phyloP scores from a whole-genome alignment of 2,797 vertebrate species.

The Paratrypauchen microcephalus region DNA sequence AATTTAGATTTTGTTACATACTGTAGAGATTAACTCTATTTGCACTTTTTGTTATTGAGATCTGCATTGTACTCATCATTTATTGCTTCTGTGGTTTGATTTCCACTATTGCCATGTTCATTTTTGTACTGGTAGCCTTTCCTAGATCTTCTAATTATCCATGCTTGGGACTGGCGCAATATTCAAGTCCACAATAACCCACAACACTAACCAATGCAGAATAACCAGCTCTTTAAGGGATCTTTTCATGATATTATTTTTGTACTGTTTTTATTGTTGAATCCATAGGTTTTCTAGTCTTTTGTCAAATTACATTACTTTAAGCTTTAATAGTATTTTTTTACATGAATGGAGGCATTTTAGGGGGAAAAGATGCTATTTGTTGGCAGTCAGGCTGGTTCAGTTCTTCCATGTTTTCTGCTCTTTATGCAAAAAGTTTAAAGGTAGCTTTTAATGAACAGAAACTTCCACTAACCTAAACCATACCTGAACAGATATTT shows the following conservation, averaged over 20 bases:
- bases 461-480: conserved; percentile 24
- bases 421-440: conserved; percentile 34
- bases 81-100: not conserved
- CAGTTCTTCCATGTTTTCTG: conserved; percentile 19
- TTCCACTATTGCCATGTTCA: not conserved
- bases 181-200: not conserved
- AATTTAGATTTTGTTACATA: not conserved
- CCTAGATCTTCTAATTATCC: not conserved
- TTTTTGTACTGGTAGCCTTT: not conserved
- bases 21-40: not conserved
- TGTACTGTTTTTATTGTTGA: not conserved
- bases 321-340: conserved; percentile 15
- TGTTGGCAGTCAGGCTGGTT: conserved; percentile 18
- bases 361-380: not conserved
- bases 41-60: not conserved
- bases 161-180: not conserved
- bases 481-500: not conserved
- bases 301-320: not conserved
- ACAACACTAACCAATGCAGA: not conserved
- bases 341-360: conserved; percentile 14
- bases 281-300: too few species aligned
- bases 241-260: not conserved
- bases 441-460: not conserved
- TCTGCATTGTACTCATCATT: not conserved
- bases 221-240: not conserved